Conservation (phyloP, 2,113 vertebrate species). For the Macquaria ambigua region DNA sequence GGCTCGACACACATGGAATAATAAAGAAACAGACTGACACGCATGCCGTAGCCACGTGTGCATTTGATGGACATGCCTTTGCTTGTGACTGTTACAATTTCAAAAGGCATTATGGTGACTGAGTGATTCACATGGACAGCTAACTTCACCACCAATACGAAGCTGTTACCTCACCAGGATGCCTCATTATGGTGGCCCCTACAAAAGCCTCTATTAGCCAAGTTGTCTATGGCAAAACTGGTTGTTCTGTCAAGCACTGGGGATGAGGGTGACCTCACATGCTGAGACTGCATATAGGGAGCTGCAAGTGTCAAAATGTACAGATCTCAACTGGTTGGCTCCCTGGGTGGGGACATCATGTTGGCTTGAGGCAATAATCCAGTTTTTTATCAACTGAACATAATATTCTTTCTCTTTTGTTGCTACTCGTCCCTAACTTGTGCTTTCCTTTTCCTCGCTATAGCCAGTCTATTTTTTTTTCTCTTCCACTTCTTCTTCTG, state of each 20-base stretch:
- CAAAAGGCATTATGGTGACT: constrained; percentile 29
- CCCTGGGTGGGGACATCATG: constrained; percentile 5
- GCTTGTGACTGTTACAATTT: constrained; percentile 21
- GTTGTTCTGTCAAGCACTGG: constrained; percentile 16
- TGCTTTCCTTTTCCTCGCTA: background rate
- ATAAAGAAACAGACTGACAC: constrained; percentile 34
- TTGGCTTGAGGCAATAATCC: constrained; percentile 30
- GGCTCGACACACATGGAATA: constrained; percentile 20
- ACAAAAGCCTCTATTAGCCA: constrained; percentile 28
- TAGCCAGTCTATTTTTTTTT: background rate
- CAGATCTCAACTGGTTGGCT: constrained; percentile 8
- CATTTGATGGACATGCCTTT: constrained; percentile 31
- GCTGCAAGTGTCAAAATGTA: constrained; percentile 22
- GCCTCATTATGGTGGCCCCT: constrained; percentile 24
- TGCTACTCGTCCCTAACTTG: background rate
- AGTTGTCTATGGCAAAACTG: constrained; percentile 23
- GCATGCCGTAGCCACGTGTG: constrained; percentile 10
- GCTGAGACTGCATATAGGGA: constrained; percentile 7
- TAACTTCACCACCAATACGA: constrained; percentile 12
- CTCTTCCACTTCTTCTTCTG: background rate
- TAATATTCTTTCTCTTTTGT: background rate
- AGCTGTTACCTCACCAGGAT: constrained; percentile 44
- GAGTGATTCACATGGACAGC: constrained; percentile 15
- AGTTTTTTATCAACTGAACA: background rate
- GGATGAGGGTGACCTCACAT: constrained; percentile 8